These are phyloP conservation scores for Laticauda laticaudata DNA, from an alignment of 2,113 vertebrate genomes.

Conservation along the genomic window DNA sequence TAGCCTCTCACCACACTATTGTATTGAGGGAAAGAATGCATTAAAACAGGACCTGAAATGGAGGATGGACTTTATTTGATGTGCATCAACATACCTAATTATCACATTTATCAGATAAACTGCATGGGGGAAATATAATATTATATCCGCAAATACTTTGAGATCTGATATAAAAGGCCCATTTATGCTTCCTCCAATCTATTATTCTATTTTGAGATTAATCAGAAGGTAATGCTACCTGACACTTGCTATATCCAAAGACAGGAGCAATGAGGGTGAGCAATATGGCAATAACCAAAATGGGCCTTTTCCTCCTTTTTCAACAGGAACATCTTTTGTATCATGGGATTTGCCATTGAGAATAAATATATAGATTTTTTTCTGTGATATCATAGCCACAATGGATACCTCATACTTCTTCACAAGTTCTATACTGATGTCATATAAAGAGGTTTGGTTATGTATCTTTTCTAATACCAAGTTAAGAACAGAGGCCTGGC, in stretches of 20 bases:
- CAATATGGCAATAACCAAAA: not conserved
- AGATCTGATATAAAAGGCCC: not conserved
- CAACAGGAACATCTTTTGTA: not conserved
- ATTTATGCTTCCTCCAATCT: not conserved
- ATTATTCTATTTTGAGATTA: not conserved
- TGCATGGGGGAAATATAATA: not conserved
- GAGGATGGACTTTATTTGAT: not conserved
- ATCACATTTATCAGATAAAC: not conserved
- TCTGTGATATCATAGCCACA: not conserved
- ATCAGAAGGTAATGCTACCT: not conserved
- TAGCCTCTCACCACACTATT: not conserved
- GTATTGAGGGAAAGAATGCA: not conserved
- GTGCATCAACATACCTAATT: not conserved
- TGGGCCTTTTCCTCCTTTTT: constrained; percentile 7
- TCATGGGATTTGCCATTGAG: not conserved
- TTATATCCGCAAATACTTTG: not conserved
- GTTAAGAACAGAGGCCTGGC: not conserved
- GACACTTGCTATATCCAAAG: not conserved
- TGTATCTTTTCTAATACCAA: not conserved
- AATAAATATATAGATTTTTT: not conserved
- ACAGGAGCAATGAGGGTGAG: not conserved
- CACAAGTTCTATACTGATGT: not conserved
- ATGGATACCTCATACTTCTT: not conserved
- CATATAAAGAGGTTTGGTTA: not conserved
- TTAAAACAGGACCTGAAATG: not conserved